Base-by-base conservation (phyloP, 2,888 invertebrate species). In the Acanthococcus lagerstroemiae region DNA sequence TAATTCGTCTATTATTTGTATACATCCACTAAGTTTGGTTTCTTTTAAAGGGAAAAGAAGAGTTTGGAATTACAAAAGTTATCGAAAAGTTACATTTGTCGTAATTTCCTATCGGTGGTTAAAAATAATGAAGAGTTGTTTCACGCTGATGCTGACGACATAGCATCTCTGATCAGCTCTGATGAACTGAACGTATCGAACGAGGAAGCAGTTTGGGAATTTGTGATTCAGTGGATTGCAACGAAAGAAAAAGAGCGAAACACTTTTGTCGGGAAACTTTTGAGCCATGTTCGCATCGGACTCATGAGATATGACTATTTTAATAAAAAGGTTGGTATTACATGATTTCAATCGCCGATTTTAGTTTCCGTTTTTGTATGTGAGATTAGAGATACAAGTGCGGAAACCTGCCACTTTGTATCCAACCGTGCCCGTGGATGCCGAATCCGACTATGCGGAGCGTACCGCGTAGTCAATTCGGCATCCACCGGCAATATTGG, bases 241-340 rank as follows among this genome's bases (percentile, higher is more conserved):
- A 12, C 50, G 21, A 48, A 24, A 61, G 61, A 61, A 46, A 61
- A 52, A 52, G 61, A 61, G 21, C 61, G 61, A 4, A 50, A 27
- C 26, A 26, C 27, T 24, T 30, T 46, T 24, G 50, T 61, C 52
- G 46, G 52, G 27, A 48, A 30, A n/a, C 27, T 61, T 21, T 21
- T 61, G 6, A 61, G 46, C 15, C 61, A 61, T 46, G 37, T 61
- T 50, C 61, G 61, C 15, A 61, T 61, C 1, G 61, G 61, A 12
- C 22, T 61, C 4, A 61, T 61, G 61, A 61, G 61, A 61, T 61
- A 61, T 30, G 61, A 61, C 19, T 61, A 61, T 50, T 61, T 61
- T 17, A 61, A 61, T 24, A 61, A 61, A 48, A 61, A 61, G 21
- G 61, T 61, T 19, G 1, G 6, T 22, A 12, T n/a, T n/a, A n/a